Evolutionary conservation across 2,888 invertebrate genomes (phyloP).

Genomic region (Cartodere bifasciata): DNA sequence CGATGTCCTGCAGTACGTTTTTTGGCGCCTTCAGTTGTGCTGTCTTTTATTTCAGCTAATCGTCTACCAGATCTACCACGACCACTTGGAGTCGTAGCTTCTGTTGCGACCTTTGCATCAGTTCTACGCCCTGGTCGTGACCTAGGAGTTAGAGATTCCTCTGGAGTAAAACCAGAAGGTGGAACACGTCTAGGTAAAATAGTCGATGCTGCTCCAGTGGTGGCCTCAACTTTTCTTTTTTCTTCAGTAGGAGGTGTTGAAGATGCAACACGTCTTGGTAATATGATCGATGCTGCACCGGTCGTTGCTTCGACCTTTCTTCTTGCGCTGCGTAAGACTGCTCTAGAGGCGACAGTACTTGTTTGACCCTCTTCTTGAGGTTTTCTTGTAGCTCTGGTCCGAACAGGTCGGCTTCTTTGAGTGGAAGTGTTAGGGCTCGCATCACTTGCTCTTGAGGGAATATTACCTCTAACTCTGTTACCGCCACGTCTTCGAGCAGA

Average conservation of each 20-base stretch:
- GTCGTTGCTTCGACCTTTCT: slow-evolving; percentile 10
- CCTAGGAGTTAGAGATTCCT: slow-evolving; percentile 12
- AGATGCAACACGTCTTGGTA: slow-evolving; percentile 16
- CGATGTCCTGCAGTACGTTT: slow-evolving; percentile 1
- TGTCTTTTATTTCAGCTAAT: background rate
- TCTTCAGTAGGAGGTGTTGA: slow-evolving; percentile 17
- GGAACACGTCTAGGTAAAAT: slow-evolving; percentile 14
- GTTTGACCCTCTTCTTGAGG: slow-evolving; percentile 10
- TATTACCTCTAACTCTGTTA: background rate
- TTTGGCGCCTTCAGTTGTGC: slow-evolving; percentile 3
- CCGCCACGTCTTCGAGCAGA: background rate
- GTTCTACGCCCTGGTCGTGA: slow-evolving; percentile 5
- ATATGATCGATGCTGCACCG: slow-evolving; percentile 7
- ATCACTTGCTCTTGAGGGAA: slow-evolving; percentile 2
- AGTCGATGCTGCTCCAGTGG: slow-evolving; percentile 7
- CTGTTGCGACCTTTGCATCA: slow-evolving; percentile 8
- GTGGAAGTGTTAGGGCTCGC: slow-evolving; percentile 1
- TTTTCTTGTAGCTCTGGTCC: slow-evolving; percentile 15
- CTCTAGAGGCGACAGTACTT: slow-evolving; percentile 9
- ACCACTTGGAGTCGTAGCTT: slow-evolving; percentile 10
- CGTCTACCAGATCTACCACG: slow-evolving; percentile 2
- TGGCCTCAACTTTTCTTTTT: slow-evolving; percentile 11
- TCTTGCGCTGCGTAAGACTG: slow-evolving; percentile 9
- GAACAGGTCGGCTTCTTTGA: no score
- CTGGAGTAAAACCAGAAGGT: slow-evolving; percentile 18